Percentiles rank a stretch among this genome's conserved stretches.
Conservation (phyloP, 2,888 invertebrate genomes). For the Theodoxus fluviatilis region DNA sequence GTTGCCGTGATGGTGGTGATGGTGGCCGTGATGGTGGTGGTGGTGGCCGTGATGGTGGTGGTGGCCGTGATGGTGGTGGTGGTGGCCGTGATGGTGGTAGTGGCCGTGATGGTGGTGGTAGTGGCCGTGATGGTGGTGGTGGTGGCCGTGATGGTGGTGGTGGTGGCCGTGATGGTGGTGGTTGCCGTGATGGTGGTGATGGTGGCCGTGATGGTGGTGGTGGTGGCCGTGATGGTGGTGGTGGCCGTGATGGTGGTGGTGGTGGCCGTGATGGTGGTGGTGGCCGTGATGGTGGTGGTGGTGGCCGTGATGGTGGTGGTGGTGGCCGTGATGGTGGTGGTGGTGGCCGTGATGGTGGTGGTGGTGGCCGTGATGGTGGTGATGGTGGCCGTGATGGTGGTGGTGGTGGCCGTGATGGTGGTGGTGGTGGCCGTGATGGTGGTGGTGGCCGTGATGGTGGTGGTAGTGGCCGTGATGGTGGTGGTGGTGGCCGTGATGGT, state of each 20-base stretch:
- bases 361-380: no score
- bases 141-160: neutral
- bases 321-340: slow-evolving; percentile 7
- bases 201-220: no score
- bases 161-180: no score
- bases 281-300: neutral
- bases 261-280: neutral
- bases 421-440: slow-evolving; percentile 13
- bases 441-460: slow-evolving; percentile 11
- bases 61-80: slow-evolving; percentile 10
- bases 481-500: slow-evolving; percentile 17
- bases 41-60: neutral
- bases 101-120: slow-evolving; percentile 16
- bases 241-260: neutral
- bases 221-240: neutral
- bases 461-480: slow-evolving; percentile 15
- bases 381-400: no score
- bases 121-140: slow-evolving; percentile 1
- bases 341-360: slow-evolving; percentile 12
- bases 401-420: slow-evolving; percentile 17
- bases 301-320: slow-evolving; percentile 4
- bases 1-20: no score
- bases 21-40: no score
- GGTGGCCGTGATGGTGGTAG: neutral
- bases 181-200: no score